These are phyloP conservation scores for Craniophora ligustri DNA, from an alignment of 2,888 invertebrate species.

Conservation along the genomic window DNA sequence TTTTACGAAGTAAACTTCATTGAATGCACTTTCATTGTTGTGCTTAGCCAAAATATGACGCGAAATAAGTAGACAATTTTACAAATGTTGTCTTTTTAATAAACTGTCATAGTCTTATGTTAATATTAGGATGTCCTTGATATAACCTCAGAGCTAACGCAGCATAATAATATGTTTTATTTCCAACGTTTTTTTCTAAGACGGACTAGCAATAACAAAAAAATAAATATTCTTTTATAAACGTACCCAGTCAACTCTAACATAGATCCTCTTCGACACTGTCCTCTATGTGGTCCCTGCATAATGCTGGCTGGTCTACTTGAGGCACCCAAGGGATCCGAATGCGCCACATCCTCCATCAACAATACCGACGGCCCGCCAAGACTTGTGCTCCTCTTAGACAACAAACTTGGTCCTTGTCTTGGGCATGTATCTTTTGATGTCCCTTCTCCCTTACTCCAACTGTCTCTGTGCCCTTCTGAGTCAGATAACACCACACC, in stretches of 20 bases:
- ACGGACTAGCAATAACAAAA: not conserved
- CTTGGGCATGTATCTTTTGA: constrained; percentile 78
- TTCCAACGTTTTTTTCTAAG: no score
- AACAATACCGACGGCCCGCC: constrained; percentile 87
- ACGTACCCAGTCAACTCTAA: constrained; percentile 93
- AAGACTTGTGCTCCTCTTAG: constrained; percentile 82
- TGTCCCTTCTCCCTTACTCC: constrained; percentile 77
- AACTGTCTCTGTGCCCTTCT: constrained; percentile 83
- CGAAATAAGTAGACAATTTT: no score
- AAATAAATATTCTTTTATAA: not conserved
- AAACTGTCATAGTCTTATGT: no score
- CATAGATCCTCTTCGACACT: constrained; percentile 94
- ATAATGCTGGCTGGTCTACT: constrained; percentile 88
- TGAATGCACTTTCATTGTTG: no score
- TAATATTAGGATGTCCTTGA: no score
- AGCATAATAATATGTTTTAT: no score
- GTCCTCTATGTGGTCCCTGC: constrained; percentile 90
- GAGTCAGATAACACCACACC: constrained; percentile 88
- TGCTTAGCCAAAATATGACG: no score
- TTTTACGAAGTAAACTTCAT: no score
- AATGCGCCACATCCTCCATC: constrained; percentile 89
- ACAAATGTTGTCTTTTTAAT: no score
- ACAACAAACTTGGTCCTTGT: constrained; percentile 78
- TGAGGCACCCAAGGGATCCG: constrained; percentile 90
- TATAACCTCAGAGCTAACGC: no score